Evolutionary conservation across 2,797 vertebrate genomes (phyloP).

Genomic region (Octomys mimax): DNA sequence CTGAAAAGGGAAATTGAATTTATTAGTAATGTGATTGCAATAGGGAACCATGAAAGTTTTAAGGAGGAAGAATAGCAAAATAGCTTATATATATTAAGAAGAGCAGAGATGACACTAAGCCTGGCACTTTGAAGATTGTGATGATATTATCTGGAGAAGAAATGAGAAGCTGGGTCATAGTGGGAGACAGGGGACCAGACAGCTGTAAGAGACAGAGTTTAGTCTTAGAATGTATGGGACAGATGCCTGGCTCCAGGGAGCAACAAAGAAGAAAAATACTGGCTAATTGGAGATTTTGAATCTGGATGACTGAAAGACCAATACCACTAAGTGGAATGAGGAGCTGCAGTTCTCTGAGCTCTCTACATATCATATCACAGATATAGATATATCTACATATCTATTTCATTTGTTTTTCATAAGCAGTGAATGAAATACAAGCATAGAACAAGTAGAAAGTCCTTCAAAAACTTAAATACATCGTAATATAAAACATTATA

Average conservation of each 20-base stretch:
- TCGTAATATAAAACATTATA: background rate
- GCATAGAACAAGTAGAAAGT: background rate
- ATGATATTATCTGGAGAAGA: background rate
- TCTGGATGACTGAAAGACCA: background rate
- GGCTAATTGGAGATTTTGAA: background rate
- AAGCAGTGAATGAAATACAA: conserved; percentile 35
- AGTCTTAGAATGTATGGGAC: background rate
- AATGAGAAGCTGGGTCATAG: background rate
- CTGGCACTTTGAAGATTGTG: background rate
- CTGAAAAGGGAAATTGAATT: background rate
- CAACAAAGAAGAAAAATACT: background rate
- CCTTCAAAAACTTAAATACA: conserved; percentile 39
- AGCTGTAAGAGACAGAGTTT: background rate
- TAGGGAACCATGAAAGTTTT: background rate
- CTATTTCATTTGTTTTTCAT: background rate
- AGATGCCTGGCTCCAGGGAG: background rate
- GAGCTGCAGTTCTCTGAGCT: background rate
- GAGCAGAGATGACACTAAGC: background rate
- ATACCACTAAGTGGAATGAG: background rate
- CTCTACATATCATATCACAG: background rate
- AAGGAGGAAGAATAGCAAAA: background rate
- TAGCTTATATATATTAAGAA: background rate
- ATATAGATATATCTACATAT: too few species aligned
- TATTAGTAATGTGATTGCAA: background rate
- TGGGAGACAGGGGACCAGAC: background rate